Percentiles rank a stretch among this genome's conserved stretches.
Evolutionary conservation across 2,888 invertebrate species (phyloP).

Genomic region (Acrobasis consociella): DNA sequence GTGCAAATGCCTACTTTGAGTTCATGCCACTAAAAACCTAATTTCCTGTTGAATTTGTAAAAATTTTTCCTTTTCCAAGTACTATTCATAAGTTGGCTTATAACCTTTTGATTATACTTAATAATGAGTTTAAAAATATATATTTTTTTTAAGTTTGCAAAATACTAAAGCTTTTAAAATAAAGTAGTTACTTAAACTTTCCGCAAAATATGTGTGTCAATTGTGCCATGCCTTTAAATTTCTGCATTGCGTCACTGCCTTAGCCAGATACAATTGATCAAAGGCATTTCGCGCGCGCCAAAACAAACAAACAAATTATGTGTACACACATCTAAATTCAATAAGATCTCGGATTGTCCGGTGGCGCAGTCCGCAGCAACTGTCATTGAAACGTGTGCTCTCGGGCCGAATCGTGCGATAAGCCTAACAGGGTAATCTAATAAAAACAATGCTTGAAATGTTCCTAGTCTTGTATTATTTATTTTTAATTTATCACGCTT

Average conservation of each 20-base stretch:
- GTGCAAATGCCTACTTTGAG: too few species aligned
- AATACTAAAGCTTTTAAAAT: too few species aligned
- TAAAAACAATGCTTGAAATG: constrained; percentile 1
- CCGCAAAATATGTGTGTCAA: neutral
- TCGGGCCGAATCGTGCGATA: constrained; percentile 10
- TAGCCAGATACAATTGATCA: neutral
- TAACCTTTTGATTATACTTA: too few species aligned
- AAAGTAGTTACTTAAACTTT: too few species aligned
- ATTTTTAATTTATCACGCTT: constrained; percentile 4
- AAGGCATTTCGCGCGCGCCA: neutral
- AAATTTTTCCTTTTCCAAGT: too few species aligned
- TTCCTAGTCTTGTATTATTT: constrained; percentile 1
- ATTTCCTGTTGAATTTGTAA: too few species aligned
- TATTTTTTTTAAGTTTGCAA: too few species aligned
- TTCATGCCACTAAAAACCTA: too few species aligned
- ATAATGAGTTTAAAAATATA: too few species aligned
- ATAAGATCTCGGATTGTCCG: neutral
- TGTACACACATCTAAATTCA: constrained; percentile 12
- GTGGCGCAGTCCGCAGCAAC: neutral
- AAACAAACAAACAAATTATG: constrained; percentile 15
- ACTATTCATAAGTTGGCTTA: too few species aligned
- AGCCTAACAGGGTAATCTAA: constrained; percentile 6
- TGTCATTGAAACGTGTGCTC: constrained; percentile 5
- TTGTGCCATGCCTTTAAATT: neutral
- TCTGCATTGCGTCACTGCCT: neutral